Conservation (phyloP, 2,888 invertebrate species). For the Drosophila picticornis region DNA sequence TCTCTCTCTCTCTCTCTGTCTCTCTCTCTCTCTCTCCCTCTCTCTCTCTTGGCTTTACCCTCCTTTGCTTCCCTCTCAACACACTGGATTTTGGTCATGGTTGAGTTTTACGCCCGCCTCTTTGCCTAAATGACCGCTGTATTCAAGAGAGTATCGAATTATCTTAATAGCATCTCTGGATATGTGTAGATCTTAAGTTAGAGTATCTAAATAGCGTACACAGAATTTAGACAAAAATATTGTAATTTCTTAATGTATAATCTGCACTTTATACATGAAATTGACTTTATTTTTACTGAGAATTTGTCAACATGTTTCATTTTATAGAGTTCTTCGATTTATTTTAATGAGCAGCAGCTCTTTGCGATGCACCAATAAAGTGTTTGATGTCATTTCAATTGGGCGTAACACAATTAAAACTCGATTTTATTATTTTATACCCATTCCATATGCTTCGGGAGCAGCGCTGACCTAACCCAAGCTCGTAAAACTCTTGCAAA, state of each 20-base stretch:
- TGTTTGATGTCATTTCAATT: slow-evolving; percentile 34
- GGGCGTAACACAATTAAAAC: slow-evolving; percentile 43
- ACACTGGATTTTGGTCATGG: slow-evolving; percentile 10
- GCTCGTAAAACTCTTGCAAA: slow-evolving; percentile 45
- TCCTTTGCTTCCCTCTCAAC: slow-evolving; percentile 6
- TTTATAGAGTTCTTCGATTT: background rate
- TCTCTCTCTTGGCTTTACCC: background rate
- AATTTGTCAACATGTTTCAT: background rate
- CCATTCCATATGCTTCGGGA: slow-evolving; percentile 12
- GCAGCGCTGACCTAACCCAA: slow-evolving; percentile 42
- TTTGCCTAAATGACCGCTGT: slow-evolving; percentile 3
- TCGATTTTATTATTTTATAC: slow-evolving; percentile 8
- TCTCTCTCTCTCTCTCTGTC: background rate
- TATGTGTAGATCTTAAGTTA: background rate
- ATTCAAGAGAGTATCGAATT: background rate
- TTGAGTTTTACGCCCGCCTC: slow-evolving; percentile 2
- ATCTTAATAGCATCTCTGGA: background rate
- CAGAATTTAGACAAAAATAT: background rate
- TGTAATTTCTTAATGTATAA: background rate
- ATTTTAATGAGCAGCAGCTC: slow-evolving; percentile 28
- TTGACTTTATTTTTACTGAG: background rate
- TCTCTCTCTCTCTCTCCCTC: background rate
- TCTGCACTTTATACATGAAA: background rate
- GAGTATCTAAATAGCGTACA: background rate
- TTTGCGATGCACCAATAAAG: background rate